Conservation (phyloP, 2,888 invertebrate genomes). For the Luffia ferchaultella region DNA sequence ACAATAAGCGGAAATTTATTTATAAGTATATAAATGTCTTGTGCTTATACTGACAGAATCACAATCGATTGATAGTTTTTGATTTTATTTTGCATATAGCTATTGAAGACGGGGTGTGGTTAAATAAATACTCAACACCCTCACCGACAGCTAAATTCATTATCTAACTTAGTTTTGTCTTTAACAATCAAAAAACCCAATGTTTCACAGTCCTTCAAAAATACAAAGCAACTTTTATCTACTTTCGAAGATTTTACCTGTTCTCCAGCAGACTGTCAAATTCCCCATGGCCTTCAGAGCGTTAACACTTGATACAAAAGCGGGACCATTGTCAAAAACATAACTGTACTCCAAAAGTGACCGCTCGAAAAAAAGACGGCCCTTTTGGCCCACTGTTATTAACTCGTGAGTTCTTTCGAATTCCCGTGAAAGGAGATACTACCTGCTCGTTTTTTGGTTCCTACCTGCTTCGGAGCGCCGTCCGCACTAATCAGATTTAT, state of each 20-base stretch:
- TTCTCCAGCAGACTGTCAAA: not conserved
- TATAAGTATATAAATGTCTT: not conserved
- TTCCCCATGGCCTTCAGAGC: constrained; percentile 3
- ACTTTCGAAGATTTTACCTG: too few relatives aligned
- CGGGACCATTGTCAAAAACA: constrained; percentile 20
- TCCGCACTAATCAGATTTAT: constrained; percentile 37
- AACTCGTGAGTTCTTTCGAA: constrained; percentile 17
- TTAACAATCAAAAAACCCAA: too few relatives aligned
- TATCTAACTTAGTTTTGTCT: too few relatives aligned
- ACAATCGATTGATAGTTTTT: too few relatives aligned
- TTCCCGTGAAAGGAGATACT: constrained; percentile 41
- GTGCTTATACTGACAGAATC: too few relatives aligned
- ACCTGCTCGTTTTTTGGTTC: constrained; percentile 28
- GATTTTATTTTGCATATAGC: too few relatives aligned
- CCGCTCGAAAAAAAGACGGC: constrained; percentile 38
- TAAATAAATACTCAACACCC: too few relatives aligned
- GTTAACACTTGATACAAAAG: constrained; percentile 39
- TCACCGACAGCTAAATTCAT: too few relatives aligned
- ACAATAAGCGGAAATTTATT: constrained; percentile 33
- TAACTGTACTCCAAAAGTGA: constrained; percentile 50
- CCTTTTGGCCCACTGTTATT: constrained; percentile 20
- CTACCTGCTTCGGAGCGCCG: constrained; percentile 9
- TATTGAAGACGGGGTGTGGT: too few relatives aligned
- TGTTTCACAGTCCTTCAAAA: too few relatives aligned
- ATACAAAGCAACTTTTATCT: too few relatives aligned